Percentiles rank a stretch among this genome's conserved stretches.
Evolutionary conservation across 2,888 invertebrate species (phyloP).

Genomic region (Leptinotarsa haldemani): DNA sequence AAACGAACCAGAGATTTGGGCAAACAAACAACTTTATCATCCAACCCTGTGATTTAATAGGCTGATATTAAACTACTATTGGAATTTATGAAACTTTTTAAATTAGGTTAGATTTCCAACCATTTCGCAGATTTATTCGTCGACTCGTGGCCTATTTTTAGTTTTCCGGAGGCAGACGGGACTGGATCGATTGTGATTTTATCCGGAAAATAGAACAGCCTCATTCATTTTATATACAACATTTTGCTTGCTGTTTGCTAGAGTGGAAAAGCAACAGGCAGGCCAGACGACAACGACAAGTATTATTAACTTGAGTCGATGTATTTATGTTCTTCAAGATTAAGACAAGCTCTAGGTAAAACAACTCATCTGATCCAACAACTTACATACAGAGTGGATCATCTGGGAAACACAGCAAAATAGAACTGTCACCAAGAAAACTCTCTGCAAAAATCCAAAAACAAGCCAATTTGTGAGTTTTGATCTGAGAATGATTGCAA

Average conservation of each 20-base stretch:
- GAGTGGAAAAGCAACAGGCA: slow-evolving; percentile 1
- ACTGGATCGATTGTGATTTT: slow-evolving; percentile 12
- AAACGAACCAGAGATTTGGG: too few relatives aligned
- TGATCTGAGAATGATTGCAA: too few relatives aligned
- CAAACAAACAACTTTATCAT: too few relatives aligned
- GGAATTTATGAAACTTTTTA: neutral
- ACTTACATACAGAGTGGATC: too few relatives aligned
- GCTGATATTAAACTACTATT: too few relatives aligned
- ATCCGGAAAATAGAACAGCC: slow-evolving; percentile 11
- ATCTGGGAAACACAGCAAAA: too few relatives aligned
- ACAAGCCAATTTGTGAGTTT: too few relatives aligned
- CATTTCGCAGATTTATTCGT: slow-evolving; percentile 5
- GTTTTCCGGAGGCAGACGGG: slow-evolving; percentile 8
- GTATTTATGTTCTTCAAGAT: neutral
- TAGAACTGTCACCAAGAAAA: too few relatives aligned
- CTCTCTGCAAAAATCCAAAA: too few relatives aligned
- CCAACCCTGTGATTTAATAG: too few relatives aligned
- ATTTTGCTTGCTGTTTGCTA: slow-evolving; percentile 2
- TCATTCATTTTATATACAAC: slow-evolving; percentile 9
- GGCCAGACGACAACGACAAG: neutral
- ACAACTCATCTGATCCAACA: too few relatives aligned
- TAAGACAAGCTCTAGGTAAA: too few relatives aligned
- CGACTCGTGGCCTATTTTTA: slow-evolving; percentile 15
- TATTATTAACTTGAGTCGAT: neutral
- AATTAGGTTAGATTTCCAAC: neutral